Base-by-base conservation (phyloP, 2,797 vertebrate species). In the Gadopsis marmoratus region DNA sequence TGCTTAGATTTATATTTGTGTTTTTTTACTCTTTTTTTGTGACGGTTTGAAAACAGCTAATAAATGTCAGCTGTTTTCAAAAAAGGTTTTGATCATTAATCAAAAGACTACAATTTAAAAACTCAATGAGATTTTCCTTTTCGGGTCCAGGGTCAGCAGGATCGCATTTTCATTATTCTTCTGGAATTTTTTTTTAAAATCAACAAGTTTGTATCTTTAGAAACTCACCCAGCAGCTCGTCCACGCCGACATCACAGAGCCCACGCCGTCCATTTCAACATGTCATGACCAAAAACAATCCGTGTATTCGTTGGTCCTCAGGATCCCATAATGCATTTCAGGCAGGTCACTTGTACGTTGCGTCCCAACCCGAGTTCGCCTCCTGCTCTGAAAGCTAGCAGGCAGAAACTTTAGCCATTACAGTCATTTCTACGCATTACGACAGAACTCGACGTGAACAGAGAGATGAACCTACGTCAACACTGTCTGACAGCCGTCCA, bases 171-270 rank as follows among this genome's bases (percentile, higher is more conserved):
- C 21, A 50, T 9, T 51, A n/a, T 51, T 11, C 21, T 45, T 14
- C 16, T 7, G 17, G 7, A 21, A 7, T n/a, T n/a, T n/a, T 33
- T 56, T 21, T 33, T 3, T n/a, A 21, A 37, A 58, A 47, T 19
- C 17, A 47, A 19, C 17, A 47, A 7, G 33, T 55, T 21, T 23
- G 5, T 3, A 23, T 17, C 16, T 55, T 43, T 13, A 33, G 12
- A 70, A 26, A 68, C 55, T 67, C 55, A 76, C 64, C 70, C 12
- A 33, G 26, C 7, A 21, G 21, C n/a, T 65, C 31, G 10, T 51
- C 21, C 23, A 29, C 29, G 3, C n/a, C 1, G 17, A 39, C 47
- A 2, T 64, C 61, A 21, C 19, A 9, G 4, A 29, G 39, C 45
- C 58, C 41, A 11, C 2, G 5, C 9, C 3, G 23, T 63, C 9